phyloP scores from a whole-genome alignment of 2,888 invertebrate genomes.

The Drosophila siamana region DNA sequence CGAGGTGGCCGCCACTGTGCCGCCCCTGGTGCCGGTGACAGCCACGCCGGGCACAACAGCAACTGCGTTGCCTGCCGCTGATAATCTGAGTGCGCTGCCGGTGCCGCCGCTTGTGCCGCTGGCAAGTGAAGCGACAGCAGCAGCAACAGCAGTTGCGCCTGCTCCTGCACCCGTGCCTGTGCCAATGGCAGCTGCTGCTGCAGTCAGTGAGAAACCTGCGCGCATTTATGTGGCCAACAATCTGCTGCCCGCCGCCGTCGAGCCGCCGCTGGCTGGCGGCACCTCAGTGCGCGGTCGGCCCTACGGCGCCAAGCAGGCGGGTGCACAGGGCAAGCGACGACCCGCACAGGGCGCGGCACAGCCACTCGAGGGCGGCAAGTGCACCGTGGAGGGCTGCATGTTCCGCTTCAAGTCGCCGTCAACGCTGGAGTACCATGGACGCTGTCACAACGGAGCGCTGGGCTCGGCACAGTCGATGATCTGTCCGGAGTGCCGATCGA shows the following conservation, averaged over 20 bases:
- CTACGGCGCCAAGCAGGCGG: constrained; percentile 82
- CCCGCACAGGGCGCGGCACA: constrained; percentile 53
- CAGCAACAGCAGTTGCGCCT: neutral
- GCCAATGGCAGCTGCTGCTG: neutral
- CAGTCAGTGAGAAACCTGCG: constrained; percentile 73
- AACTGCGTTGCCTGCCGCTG: neutral
- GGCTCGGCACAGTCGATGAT: constrained; percentile 71
- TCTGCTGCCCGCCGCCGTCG: constrained; percentile 70
- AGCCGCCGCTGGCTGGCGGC: constrained; percentile 63
- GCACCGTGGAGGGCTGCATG: constrained; percentile 82
- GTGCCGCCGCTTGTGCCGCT: constrained; percentile 66
- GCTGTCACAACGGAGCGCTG: constrained; percentile 77
- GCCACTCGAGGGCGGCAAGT: constrained; percentile 75
- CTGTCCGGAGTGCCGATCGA: constrained; percentile 89
- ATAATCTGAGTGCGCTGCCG: constrained; percentile 37
- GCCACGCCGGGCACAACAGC: constrained; percentile 3
- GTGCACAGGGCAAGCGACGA: constrained; percentile 72
- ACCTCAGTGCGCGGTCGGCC: constrained; percentile 84
- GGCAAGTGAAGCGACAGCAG: constrained; percentile 9
- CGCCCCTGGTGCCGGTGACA: constrained; percentile 73
- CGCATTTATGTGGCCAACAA: constrained; percentile 85
- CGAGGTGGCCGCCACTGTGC: constrained; percentile 39
- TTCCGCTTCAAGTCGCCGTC: constrained; percentile 82
- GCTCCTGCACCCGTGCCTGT: neutral
- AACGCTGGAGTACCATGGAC: constrained; percentile 83